Evolutionary conservation across 2,797 vertebrate genomes (phyloP), one percentile per base, ranked within the genome.

Genomic region (Chiroxiphia lanceolata): DNA sequence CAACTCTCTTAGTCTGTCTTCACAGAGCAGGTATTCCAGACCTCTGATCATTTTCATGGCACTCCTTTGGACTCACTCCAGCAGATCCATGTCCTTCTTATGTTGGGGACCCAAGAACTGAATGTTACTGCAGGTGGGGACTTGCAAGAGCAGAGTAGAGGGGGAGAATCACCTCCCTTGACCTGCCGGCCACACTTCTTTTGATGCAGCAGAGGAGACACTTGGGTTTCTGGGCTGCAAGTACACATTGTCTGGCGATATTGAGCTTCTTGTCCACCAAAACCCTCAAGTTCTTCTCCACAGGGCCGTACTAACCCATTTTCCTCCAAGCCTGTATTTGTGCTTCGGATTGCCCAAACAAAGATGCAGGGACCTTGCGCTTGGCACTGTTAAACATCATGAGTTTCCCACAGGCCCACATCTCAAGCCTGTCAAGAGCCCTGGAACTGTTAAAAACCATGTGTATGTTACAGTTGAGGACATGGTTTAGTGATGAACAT

Each of bases 331-430:
- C 6, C 33, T 33, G 18, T 31, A 23, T 33, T 22, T 67, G 9
- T 50, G 20, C 21, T 57, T 31, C 26, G 20, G 20, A 36, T 67
- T 50, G 36, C 25, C 31, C 5, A 16, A 42, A 34, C 23, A 5
- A 36, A 51, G 34, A 59, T 31, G 8, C 8, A 50, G 17, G 33
- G 14, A 44, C 36, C 8, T 36, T 44, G 18, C 0, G 0, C 7
- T 13, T 36, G 26, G 33, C 53, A 33, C 36, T 26, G 36, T 26
- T 50, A 17, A 51, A 44, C 33, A 14, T 33, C 18, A 18, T 18
- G 12, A 19, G 10, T 51, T 85, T 34, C 3, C 1, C 21, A 27
- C 18, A 45, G 45, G 27, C 3, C 18, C 1, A 2, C 4, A 9
- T 27, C 15, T 51, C 27, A 33, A 60, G 53, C 45, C 53, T 59